Evolutionary conservation across 2,888 invertebrate species (phyloP), one percentile per base, ranked within the genome.

Genomic region (Drosophila anomelani): DNA sequence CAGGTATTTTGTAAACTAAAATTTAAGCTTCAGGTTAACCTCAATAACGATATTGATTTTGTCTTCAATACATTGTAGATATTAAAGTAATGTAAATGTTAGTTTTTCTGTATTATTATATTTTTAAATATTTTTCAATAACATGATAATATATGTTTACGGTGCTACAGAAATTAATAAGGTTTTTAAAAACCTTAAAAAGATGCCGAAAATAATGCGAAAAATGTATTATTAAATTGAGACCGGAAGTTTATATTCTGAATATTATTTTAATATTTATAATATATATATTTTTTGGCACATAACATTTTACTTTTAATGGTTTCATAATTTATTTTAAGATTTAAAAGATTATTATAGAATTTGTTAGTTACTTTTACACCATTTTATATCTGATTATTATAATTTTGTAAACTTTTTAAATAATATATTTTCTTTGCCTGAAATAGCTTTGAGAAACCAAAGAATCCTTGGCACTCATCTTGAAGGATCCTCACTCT

Each of bases 401-500:
- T n/a, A 4, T 17, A 20, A 5, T 10, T 10, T 12, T 41, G 5
- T 20, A 8, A 7, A n/a, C 38, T n/a, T 38, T 3, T 38, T 4
- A 36, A 4, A 15, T 38, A 0, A 9, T 5, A 2, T 5, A 17
- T 41, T 41, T 17, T 8, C 8, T 15, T n/a, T 1, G 15, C 9
- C 26, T 26, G 29, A 32, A 47, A 49, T 29, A 3, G 6, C 13
- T 13, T 17, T 13, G 2, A 17, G 20, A 51, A 51, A 13, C 17
- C 13, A 7, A 34, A 13, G 15, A 26, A 38, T 6, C 38, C n/a
- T 8, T 53, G 17, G 13, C 13, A 6, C 13, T 23, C 49, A 4
- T 60, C 41, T 41, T 54, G 17, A 41, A 29, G 36, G n/a, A 61
- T 61, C 51, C 20, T 49, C 20, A 20, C 44, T 9, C 6, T 17